Base-by-base conservation (phyloP, 2,113 vertebrate species). In the Ceuthmochares aereus region DNA sequence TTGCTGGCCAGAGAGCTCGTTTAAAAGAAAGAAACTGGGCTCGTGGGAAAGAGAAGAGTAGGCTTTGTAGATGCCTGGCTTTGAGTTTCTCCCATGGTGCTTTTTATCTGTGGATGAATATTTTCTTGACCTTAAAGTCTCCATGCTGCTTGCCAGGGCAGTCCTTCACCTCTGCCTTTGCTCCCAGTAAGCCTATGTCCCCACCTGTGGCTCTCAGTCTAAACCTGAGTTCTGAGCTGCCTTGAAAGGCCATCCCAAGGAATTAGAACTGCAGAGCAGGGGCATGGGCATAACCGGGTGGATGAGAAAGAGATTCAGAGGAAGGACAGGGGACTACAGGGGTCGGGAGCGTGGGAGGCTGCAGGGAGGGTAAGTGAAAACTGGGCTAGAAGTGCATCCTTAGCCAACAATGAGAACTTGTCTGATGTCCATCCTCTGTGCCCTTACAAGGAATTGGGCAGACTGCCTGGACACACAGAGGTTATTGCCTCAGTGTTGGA, bases 61-160 rank as follows among this genome's bases (percentile, higher is more conserved):
- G 32, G 15, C 49, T 91, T 94, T 96, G 79, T 92, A 90, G 79
- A 76, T 66, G 36, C 26, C 36, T 67, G 42, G 7, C 64, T 95
- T 94, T 0, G 1, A 6, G 52, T 84, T 90, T 60, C 14, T n/a
- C 60, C n/a, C 3, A 7, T 54, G 56, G 49, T 91, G 52, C 40
- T 85, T 95, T 96, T 96, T 32, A 84, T 91, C 89, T 79, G 26
- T 69, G 47, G 22, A 55, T 93, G 63, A 93, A 96, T 93, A 77
- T 45, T 63, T 67, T 74, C 73, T 91, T 83, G 58, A 85, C 45
- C 72, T 95, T 63, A 59, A 77, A 95, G 90, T 76, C 49, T 18
- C 59, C 42, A 2, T 18, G 54, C 45, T 84, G 62, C 64, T 93
- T 94, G 10, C 22, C 54, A 77, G 55, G 20, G 32, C 73, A 6